These are phyloP conservation scores for Pseudomyrmex concolor DNA, from an alignment of 1,140 invertebrate genomes.

Conservation along the genomic window DNA sequence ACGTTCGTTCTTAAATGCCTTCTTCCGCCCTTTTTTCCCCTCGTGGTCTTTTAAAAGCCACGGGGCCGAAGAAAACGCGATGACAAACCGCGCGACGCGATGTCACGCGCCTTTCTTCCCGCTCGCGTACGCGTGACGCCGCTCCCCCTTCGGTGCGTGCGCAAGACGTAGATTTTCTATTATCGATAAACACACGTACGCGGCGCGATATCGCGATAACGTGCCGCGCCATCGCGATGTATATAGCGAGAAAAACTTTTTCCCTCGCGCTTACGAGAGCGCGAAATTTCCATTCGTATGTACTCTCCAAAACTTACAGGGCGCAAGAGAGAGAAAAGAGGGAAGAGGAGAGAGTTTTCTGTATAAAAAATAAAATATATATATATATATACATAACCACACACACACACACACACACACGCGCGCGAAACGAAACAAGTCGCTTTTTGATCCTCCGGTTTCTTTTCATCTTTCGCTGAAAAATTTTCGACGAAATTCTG, in stretches of 20 bases:
- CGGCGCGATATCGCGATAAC: conserved; percentile 16
- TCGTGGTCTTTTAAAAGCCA: conserved; percentile 62
- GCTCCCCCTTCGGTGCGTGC: conserved; percentile 27
- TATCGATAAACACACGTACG: conserved; percentile 39
- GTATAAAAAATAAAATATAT: conserved; percentile 20
- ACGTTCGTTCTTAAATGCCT: conserved; percentile 71
- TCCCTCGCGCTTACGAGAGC: background rate
- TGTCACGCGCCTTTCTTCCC: conserved; percentile 42
- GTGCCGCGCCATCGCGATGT: background rate
- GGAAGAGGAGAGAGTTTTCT: background rate
- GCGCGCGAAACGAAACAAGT: background rate
- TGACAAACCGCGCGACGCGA: conserved; percentile 38
- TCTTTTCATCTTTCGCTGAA: background rate
- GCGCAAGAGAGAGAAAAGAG: too few relatives aligned
- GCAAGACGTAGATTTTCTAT: conserved; percentile 37
- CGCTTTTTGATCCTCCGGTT: conserved; percentile 29
- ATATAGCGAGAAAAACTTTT: conserved; percentile 17
- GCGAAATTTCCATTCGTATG: conserved; percentile 40
- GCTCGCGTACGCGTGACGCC: conserved; percentile 50
- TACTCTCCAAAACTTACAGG: background rate
- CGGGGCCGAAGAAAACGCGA: conserved; percentile 49
- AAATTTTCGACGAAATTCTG: conserved; percentile 41
- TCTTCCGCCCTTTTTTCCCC: conserved; percentile 64
- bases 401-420: too few relatives aligned
- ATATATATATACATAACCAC: background rate